A percentile compares a stretch with the other conserved stretches of the same genome.
These are phyloP conservation scores for Drosophila bunnanda DNA, from an alignment of 2,888 invertebrate species.

Conservation along the genomic window DNA sequence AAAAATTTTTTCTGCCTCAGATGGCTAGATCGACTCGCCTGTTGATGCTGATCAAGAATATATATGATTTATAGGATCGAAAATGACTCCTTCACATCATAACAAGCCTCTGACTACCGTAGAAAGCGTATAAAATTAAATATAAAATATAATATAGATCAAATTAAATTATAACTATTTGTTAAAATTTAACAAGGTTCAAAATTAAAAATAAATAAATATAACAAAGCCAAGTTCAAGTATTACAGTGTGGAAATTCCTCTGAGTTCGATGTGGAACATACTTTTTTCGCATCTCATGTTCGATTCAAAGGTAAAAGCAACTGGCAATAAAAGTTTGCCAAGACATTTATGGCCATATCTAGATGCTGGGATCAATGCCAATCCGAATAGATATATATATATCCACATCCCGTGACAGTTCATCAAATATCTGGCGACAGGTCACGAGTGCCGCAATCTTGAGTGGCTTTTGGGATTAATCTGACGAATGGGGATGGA, in stretches of 20 bases:
- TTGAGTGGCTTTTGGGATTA: conserved; percentile 40
- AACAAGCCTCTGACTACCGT: no score
- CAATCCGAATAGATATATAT: conserved; percentile 11
- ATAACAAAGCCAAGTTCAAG: neutral
- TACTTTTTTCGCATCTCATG: conserved; percentile 14
- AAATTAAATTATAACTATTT: no score
- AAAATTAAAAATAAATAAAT: no score
- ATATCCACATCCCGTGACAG: conserved; percentile 56
- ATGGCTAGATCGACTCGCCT: no score
- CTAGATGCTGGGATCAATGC: conserved; percentile 30
- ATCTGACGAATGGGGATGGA: neutral
- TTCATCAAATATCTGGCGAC: conserved; percentile 66
- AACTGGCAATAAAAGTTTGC: conserved; percentile 62
- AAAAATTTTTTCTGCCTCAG: no score
- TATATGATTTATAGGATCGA: no score
- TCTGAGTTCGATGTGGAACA: conserved; percentile 50
- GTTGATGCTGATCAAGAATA: no score
- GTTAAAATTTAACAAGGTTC: no score
- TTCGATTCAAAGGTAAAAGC: conserved; percentile 29
- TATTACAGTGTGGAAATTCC: conserved; percentile 46
- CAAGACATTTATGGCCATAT: conserved; percentile 68
- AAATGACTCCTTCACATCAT: no score
- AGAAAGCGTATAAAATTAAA: no score
- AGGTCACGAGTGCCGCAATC: conserved; percentile 39
- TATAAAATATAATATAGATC: no score